These are phyloP conservation scores for Procavia capensis DNA, from an alignment of 2,113 vertebrate genomes.

Conservation along the genomic window DNA sequence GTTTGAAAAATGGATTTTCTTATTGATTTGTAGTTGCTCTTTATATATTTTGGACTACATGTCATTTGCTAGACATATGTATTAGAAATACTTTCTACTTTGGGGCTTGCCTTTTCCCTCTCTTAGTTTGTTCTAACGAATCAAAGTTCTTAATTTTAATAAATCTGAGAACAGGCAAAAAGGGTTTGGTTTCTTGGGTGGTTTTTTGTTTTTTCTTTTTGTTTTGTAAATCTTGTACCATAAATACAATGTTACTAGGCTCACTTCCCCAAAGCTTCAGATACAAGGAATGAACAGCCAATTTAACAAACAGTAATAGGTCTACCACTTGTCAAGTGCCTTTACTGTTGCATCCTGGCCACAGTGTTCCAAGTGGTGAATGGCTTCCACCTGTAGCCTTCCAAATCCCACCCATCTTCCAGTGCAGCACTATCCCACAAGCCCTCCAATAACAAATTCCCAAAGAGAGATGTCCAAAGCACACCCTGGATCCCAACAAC, in stretches of 20 bases:
- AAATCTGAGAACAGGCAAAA: not conserved
- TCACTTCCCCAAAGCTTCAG: not conserved
- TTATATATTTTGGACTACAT: too few relatives aligned
- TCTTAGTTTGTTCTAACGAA: not conserved
- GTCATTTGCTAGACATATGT: too few relatives aligned
- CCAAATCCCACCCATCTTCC: not conserved
- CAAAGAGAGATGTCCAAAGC: not conserved
- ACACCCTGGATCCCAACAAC: not conserved
- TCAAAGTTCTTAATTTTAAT: slow-evolving; percentile 8
- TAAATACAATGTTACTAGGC: not conserved
- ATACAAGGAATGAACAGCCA: not conserved
- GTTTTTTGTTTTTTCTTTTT: too few relatives aligned
- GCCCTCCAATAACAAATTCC: not conserved
- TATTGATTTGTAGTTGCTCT: not conserved
- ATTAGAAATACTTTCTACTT: not conserved
- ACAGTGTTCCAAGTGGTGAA: not conserved
- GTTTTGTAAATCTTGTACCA: not conserved
- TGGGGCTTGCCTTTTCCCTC: too few relatives aligned
- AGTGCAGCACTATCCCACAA: not conserved
- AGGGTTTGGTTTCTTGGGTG: not conserved
- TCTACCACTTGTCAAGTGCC: not conserved
- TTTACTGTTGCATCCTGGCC: not conserved
- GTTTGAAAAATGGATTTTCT: slow-evolving; percentile 4
- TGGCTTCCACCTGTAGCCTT: not conserved
- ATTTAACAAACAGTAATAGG: not conserved